A percentile compares a stretch with the other conserved stretches of the same genome.
Conservation (phyloP, 2,888 invertebrate species). For the Glyphotaelius pellucidus region DNA sequence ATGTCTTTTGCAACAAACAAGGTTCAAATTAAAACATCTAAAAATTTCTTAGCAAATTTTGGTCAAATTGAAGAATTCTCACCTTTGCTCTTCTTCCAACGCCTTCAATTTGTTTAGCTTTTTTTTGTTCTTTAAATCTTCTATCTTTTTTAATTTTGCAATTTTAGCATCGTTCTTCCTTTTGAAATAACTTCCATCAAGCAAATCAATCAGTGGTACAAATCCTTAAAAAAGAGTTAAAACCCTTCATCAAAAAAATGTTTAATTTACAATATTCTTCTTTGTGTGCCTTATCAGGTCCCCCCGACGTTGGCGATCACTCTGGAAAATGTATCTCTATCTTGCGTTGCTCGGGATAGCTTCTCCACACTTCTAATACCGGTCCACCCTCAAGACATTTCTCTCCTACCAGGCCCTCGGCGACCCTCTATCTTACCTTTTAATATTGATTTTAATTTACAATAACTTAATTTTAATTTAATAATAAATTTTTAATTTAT, state of each 20-base stretch:
- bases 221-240: conserved; percentile 70
- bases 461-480: no score
- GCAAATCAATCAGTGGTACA: conserved; percentile 77
- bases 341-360: no score
- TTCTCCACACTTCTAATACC: no score
- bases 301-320: no score
- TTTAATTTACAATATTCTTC: neutral
- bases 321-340: no score
- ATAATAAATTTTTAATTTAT: no score
- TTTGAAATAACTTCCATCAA: conserved; percentile 77
- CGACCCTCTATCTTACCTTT: no score
- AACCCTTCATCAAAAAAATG: neutral
- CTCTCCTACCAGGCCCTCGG: no score
- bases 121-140: conserved; percentile 67
- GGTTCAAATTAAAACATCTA: neutral
- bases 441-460: no score
- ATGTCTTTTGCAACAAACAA: conserved; percentile 71
- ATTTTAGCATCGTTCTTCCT: conserved; percentile 68
- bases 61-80: neutral
- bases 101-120: conserved; percentile 67
- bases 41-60: conserved; percentile 2
- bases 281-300: no score
- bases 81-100: conserved; percentile 70
- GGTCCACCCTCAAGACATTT: no score
- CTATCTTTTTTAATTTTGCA: conserved; percentile 67